These are phyloP conservation scores for Andrena cerasifolii DNA, from an alignment of 1,140 invertebrate species.

Conservation along the genomic window DNA sequence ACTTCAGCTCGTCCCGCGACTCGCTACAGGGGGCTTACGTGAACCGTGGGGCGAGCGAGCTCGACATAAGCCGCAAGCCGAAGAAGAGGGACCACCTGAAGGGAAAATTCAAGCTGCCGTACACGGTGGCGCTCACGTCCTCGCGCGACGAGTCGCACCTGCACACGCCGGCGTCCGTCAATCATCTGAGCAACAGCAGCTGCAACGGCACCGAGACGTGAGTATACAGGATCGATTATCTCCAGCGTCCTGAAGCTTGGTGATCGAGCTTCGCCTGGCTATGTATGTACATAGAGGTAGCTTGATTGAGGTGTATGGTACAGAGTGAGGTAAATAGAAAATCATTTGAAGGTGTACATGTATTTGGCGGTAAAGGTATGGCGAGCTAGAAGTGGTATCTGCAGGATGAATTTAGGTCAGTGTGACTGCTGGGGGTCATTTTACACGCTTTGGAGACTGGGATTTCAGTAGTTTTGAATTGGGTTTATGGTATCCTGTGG, in stretches of 20 bases:
- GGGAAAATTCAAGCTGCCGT: conserved; percentile 86
- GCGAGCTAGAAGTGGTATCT: too few relatives aligned
- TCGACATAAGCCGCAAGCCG: conserved; percentile 87
- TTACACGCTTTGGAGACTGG: too few relatives aligned
- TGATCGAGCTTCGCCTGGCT: not conserved
- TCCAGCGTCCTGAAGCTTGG: not conserved
- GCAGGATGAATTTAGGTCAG: too few relatives aligned
- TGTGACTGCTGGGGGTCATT: too few relatives aligned
- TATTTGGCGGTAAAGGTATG: too few relatives aligned
- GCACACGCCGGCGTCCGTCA: conserved; percentile 84
- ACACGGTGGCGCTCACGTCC: conserved; percentile 84
- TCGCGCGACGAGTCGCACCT: conserved; percentile 84
- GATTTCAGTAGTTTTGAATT: too few relatives aligned
- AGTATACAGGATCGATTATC: conserved; percentile 58
- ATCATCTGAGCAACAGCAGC: conserved; percentile 85
- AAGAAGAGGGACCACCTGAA: conserved; percentile 85
- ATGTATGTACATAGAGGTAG: too few relatives aligned
- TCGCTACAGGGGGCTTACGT: conserved; percentile 88
- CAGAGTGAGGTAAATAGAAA: too few relatives aligned
- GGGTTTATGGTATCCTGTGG: too few relatives aligned
- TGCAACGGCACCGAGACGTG: conserved; percentile 88
- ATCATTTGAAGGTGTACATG: too few relatives aligned
- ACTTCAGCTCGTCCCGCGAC: conserved; percentile 88
- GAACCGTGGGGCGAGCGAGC: conserved; percentile 87
- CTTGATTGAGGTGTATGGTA: too few relatives aligned